These are phyloP conservation scores for Serinus canaria DNA, from an alignment of 2,113 vertebrate genomes.

Conservation along the genomic window DNA sequence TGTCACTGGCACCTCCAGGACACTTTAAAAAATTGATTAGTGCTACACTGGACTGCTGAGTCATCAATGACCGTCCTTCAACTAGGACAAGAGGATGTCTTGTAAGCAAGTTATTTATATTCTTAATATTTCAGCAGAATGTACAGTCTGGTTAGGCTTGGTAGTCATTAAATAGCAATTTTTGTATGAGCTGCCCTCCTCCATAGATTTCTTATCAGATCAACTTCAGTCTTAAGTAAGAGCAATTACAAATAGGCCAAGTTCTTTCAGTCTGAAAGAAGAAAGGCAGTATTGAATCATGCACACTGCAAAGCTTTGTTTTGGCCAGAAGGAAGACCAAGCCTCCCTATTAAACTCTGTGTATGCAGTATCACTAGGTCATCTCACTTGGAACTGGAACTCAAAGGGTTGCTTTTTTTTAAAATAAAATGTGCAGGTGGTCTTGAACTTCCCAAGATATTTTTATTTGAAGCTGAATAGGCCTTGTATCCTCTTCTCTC, in stretches of 20 bases:
- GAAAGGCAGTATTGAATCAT: neutral
- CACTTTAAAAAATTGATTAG: slow-evolving; percentile 42
- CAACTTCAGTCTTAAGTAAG: neutral
- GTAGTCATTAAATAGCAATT: slow-evolving; percentile 7
- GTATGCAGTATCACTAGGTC: neutral
- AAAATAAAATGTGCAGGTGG: neutral
- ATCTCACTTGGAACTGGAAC: neutral
- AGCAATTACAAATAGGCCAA: neutral
- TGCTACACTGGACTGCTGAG: slow-evolving; percentile 20
- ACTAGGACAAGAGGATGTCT: slow-evolving; percentile 15
- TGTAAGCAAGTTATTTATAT: slow-evolving; percentile 42
- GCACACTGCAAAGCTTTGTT: neutral
- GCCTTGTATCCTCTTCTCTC: neutral
- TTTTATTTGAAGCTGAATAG: neutral
- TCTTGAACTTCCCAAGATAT: neutral
- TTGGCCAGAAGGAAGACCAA: neutral
- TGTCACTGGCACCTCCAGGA: neutral
- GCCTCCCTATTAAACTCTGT: neutral
- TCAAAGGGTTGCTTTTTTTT: neutral
- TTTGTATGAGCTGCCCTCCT: neutral
- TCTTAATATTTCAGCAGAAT: slow-evolving; percentile 38
- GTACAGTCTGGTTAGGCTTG: neutral
- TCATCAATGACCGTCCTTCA: slow-evolving; percentile 19
- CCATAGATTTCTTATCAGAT: neutral
- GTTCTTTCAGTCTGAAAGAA: neutral